These are phyloP conservation scores for Watsonalla binaria DNA, from an alignment of 2,888 invertebrate species.

Conservation along the genomic window DNA sequence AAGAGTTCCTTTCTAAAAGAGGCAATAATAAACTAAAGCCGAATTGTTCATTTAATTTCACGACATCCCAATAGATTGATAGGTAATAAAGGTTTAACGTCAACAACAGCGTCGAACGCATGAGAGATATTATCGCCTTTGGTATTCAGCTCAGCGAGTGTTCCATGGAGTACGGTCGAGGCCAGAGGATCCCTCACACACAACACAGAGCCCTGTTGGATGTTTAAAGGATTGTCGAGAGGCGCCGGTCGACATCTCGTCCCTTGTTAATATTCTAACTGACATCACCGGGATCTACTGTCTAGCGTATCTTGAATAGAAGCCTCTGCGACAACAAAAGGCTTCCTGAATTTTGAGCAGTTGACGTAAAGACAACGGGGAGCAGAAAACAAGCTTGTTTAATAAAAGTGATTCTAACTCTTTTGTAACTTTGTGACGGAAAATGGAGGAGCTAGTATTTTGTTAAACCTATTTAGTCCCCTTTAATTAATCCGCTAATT, in stretches of 20 bases:
- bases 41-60: too few species aligned
- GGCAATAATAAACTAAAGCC: too few species aligned
- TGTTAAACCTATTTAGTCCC: constrained; percentile 29
- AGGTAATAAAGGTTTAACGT: constrained; percentile 1
- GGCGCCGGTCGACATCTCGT: constrained; percentile 38
- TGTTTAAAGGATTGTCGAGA: constrained; percentile 52
- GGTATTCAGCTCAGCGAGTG: constrained; percentile 28
- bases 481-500: constrained; percentile 4
- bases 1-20: too few species aligned
- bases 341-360: constrained; percentile 63
- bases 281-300: constrained; percentile 54
- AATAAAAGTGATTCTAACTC: constrained; percentile 40
- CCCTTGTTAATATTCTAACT: constrained; percentile 66
- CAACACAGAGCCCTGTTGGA: constrained; percentile 14
- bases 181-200: not conserved
- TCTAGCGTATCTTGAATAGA: constrained; percentile 64
- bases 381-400: constrained; percentile 32
- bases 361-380: constrained; percentile 42
- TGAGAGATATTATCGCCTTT: constrained; percentile 22
- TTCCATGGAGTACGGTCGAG: constrained; percentile 3
- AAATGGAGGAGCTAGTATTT: constrained; percentile 4
- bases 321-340: constrained; percentile 55
- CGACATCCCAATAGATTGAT: not conserved
- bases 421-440: constrained; percentile 25
- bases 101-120: constrained; percentile 8